Percentiles rank a stretch among this genome's conserved stretches.
Conservation (phyloP, 2,888 invertebrate genomes). For the Lepidocyrtinus sp. region DNA sequence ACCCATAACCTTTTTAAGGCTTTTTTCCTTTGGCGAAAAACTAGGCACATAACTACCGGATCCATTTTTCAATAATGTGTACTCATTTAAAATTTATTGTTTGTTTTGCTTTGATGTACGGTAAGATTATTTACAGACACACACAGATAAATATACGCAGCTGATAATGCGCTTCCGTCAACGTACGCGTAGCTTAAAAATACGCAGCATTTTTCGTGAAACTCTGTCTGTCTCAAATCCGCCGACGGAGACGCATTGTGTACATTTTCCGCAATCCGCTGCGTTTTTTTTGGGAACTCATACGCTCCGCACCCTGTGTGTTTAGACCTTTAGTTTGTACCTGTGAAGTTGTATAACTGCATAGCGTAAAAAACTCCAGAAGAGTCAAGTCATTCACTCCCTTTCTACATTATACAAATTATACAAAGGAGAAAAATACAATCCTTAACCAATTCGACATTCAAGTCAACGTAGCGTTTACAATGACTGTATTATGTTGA, state of each 20-base stretch:
- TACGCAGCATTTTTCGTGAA: not conserved
- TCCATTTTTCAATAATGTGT: too few species aligned
- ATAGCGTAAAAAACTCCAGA: not conserved
- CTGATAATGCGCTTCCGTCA: not conserved
- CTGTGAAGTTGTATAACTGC: conserved; percentile 13
- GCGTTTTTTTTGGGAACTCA: too few species aligned
- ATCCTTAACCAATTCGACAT: not conserved
- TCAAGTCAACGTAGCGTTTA: not conserved
- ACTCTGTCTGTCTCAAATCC: not conserved
- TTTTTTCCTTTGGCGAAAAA: not conserved
- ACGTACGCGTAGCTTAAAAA: too few species aligned
- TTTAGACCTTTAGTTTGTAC: too few species aligned
- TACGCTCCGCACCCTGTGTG: too few species aligned
- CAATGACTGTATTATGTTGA: not conserved
- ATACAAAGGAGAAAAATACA: not conserved
- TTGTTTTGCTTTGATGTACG: too few species aligned
- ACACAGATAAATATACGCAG: not conserved
- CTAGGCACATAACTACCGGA: not conserved
- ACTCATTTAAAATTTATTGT: too few species aligned
- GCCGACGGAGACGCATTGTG: not conserved
- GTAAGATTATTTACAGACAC: not conserved
- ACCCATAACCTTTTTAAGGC: not conserved
- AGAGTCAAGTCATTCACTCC: conserved; percentile 2
- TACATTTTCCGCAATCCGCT: not conserved
- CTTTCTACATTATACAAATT: not conserved